Conservation (phyloP, 2,113 vertebrate species). For the Myanophis thanlyinensis region DNA sequence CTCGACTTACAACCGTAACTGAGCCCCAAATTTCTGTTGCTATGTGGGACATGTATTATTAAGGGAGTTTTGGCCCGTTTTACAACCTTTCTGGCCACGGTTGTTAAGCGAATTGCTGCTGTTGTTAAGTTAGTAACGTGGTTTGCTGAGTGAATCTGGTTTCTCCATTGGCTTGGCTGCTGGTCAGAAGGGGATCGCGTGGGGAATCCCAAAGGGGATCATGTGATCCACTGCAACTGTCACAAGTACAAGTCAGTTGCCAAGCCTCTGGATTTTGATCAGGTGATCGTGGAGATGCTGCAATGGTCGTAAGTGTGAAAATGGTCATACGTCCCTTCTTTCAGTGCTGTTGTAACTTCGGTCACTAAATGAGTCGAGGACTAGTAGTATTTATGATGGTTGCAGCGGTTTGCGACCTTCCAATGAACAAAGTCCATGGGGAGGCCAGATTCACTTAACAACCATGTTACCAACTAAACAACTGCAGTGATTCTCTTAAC, state of each 20-base stretch:
- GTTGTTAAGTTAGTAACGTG: neutral
- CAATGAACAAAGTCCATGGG: neutral
- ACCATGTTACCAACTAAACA: neutral
- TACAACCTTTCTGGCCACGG: neutral
- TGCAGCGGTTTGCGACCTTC: neutral
- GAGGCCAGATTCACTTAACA: neutral
- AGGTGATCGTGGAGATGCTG: too few relatives aligned
- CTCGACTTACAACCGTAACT: neutral
- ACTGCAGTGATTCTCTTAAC: too few relatives aligned
- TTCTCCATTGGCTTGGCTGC: neutral
- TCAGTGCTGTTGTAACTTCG: neutral
- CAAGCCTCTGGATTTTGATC: neutral
- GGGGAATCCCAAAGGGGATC: too few relatives aligned
- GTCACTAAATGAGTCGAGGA: neutral
- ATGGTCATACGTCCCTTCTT: neutral
- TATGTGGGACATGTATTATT: rapidly evolving
- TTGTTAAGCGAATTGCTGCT: neutral
- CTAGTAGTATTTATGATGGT: neutral
- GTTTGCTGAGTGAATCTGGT: neutral
- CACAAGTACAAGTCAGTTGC: neutral
- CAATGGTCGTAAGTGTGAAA: neutral
- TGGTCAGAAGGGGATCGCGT: too few relatives aligned
- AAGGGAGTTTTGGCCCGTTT: neutral
- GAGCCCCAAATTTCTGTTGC: neutral
- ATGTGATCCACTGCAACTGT: neutral